Evolutionary conservation across 2,797 vertebrate genomes (phyloP), one percentile per base, ranked within the genome.

Genomic region (Fringilla coelebs): DNA sequence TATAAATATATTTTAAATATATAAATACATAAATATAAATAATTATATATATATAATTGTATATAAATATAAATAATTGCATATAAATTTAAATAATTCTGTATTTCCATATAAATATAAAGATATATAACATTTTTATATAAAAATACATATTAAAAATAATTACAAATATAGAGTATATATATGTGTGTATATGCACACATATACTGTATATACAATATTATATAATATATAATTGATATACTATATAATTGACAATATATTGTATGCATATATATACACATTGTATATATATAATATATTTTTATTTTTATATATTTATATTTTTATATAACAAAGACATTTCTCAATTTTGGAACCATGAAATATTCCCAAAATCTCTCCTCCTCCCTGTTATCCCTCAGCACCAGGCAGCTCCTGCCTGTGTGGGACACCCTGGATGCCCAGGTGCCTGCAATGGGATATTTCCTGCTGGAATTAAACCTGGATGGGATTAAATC

Each of bases 381-480:
- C 6, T 52, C 31, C 25, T 38, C 12, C 57, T 60, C 57, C 57
- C 22, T 8, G 10, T 17, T 7, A 12, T 9, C 26, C 21, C 26
- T 38, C 31, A 6, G 3, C 17, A 10, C 8, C 38, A 10, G 83
- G 24, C 31, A 55, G 32, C 19, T 68, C 29, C 55, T 10, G 6
- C 25, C n/a, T 7, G 12, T 12, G 28, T 14, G 8, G 71, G 51
- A 17, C 6, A 1, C 0, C 0, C 2, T 22, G 63, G 32, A 9
- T 26, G 26, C 31, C 43, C 68, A 21, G 2, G 5, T 9, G 8
- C 20, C 61, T 43, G 4, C 24, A 32, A 2, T 1, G 7, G 45
- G 63, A 46, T 17, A 26, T 24, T 32, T 55, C 8, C 54, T n/a
- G 17, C 49, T 51, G 49, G 17, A 48, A 65, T 13, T 4, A 10